phyloP scores from a whole-genome alignment of 2,797 vertebrate species.

The Bradypodion pumilum region DNA sequence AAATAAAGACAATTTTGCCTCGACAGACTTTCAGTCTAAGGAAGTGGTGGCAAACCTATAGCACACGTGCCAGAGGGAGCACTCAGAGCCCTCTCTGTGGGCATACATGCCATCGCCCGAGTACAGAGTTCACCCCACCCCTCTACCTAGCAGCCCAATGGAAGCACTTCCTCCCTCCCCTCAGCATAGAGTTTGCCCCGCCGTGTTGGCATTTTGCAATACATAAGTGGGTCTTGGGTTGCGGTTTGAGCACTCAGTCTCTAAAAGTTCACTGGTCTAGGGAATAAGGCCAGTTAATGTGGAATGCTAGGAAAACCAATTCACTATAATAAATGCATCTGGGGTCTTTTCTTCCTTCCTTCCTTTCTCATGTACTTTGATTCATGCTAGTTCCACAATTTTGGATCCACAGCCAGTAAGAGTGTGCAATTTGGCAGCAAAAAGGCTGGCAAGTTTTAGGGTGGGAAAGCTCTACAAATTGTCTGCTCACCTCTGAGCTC shows the following conservation, averaged over 20 bases:
- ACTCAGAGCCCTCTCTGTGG: no score
- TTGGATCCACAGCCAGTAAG: slow-evolving; percentile 43
- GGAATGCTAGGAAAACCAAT: slow-evolving; percentile 8
- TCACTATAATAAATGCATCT: slow-evolving; percentile 24
- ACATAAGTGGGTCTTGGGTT: no score
- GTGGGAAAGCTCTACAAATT: slow-evolving; percentile 67
- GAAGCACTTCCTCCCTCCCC: no score
- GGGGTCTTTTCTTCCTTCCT: background rate
- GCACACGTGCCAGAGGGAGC: no score
- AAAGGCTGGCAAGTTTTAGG: slow-evolving; percentile 54
- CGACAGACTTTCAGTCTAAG: background rate
- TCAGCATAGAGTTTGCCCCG: no score
- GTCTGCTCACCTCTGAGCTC: slow-evolving; percentile 66
- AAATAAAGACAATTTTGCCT: slow-evolving; percentile 10
- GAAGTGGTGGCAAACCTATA: no score
- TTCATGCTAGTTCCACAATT: slow-evolving; percentile 34
- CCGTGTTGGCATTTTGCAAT: no score
- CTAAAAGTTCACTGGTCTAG: no score
- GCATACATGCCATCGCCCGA: no score
- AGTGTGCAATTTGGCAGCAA: slow-evolving; percentile 41
- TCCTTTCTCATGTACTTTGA: slow-evolving; percentile 17
- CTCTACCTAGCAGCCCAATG: no score
- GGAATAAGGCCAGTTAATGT: background rate
- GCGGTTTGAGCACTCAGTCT: no score
- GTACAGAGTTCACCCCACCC: no score